Conservation (phyloP, 2,113 vertebrate species). For the Theristicus caerulescens region DNA sequence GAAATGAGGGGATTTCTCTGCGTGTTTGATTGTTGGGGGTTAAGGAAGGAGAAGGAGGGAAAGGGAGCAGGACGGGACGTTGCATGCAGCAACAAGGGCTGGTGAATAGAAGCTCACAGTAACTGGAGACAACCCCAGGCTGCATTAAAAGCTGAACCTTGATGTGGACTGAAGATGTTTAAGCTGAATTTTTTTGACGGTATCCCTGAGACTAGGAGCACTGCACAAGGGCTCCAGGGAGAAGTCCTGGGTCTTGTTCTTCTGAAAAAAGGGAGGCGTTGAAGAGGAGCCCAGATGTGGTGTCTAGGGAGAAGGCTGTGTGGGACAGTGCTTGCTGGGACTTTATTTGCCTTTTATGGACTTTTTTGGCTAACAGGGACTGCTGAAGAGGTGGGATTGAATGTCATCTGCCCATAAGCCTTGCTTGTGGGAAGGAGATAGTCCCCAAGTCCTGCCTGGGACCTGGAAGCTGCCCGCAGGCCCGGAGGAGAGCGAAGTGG, state of each 20-base stretch:
- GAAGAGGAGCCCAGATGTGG: conserved; percentile 48
- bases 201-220: not conserved
- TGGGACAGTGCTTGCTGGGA: not conserved
- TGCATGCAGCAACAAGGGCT: not conserved
- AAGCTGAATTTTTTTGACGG: not conserved
- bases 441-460: not conserved
- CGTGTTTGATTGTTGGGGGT: not conserved
- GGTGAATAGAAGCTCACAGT: not conserved
- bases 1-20: not conserved
- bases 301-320: not conserved
- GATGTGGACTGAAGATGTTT: not conserved
- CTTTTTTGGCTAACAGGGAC: not conserved
- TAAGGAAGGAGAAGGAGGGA: not conserved
- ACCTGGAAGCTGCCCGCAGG: not conserved
- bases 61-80: not conserved
- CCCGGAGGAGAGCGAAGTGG: not conserved
- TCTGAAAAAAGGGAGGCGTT: not conserved
- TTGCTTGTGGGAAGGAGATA: not conserved
- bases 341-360: conserved; percentile 32
- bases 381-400: not conserved
- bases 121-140: not conserved
- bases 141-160: not conserved
- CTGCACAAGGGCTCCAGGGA: not conserved
- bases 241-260: not conserved
- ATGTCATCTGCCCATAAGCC: not conserved